These are phyloP conservation scores for Cricetomys ansorgei DNA, from an alignment of 2,113 vertebrate species.

Conservation along the genomic window DNA sequence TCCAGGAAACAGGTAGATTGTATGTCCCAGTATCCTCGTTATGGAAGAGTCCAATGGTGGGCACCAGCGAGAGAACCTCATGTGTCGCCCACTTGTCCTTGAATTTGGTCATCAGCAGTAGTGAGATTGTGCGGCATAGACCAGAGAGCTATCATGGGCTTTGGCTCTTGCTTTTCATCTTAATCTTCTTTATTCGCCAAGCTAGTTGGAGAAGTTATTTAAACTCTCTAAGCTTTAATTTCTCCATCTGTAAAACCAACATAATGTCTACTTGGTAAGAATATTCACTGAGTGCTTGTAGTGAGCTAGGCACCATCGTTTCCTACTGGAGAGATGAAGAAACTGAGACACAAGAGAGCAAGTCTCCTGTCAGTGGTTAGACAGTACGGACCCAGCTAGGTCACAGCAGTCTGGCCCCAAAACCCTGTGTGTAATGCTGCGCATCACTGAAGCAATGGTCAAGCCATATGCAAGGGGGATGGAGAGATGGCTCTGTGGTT, in stretches of 20 bases:
- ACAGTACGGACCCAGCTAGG: neutral
- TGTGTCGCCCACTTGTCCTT: neutral
- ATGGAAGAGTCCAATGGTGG: neutral
- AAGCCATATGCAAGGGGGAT: neutral
- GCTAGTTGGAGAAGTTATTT: neutral
- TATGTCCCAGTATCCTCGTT: neutral
- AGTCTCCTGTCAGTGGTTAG: neutral
- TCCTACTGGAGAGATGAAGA: neutral
- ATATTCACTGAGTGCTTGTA: neutral
- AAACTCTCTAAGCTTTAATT: neutral
- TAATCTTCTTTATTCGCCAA: neutral
- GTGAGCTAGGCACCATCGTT: neutral
- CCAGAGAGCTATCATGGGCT: neutral
- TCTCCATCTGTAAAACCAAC: slow-evolving; percentile 1
- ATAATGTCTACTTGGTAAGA: neutral
- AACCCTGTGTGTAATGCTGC: neutral
- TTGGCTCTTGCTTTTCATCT: slow-evolving; percentile 2
- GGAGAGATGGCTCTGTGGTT: no score
- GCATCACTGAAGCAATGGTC: neutral
- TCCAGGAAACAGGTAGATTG: neutral
- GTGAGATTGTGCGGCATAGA: neutral
- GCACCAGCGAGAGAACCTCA: neutral
- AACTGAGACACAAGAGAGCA: neutral
- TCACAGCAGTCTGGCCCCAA: neutral
- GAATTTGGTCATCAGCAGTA: neutral